These are phyloP conservation scores for Pilophorus perplexus DNA, from an alignment of 2,888 invertebrate species.

Conservation along the genomic window DNA sequence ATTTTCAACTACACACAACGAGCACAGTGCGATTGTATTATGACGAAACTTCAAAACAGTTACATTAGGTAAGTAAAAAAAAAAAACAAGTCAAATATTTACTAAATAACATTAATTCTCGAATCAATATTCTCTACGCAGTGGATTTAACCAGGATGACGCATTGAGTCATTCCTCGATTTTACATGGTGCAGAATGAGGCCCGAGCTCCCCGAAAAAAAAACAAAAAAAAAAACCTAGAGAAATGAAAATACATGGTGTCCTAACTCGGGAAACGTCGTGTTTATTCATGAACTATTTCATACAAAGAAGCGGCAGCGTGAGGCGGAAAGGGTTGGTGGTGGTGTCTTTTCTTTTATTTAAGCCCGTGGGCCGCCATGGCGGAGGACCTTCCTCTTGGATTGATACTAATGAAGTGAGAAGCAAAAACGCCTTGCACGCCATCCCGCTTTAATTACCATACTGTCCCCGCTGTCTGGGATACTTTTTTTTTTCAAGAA, in stretches of 20 bases:
- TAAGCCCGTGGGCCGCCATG: not conserved
- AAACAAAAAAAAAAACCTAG: not conserved
- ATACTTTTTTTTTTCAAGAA: not conserved
- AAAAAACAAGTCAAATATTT: too few species aligned
- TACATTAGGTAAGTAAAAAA: too few species aligned
- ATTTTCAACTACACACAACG: too few species aligned
- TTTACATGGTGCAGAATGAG: too few species aligned
- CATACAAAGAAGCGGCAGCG: not conserved
- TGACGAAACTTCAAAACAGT: too few species aligned
- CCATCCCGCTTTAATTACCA: conserved; percentile 20
- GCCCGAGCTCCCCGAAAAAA: not conserved
- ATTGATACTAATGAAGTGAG: conserved; percentile 31
- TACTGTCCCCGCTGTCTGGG: not conserved
- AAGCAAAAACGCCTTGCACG: conserved; percentile 8
- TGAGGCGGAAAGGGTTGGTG: too few species aligned
- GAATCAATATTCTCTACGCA: too few species aligned
- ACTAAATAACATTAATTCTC: too few species aligned
- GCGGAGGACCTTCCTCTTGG: not conserved
- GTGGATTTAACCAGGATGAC: too few species aligned
- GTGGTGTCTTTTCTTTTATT: not conserved
- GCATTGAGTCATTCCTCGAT: too few species aligned
- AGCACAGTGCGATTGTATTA: too few species aligned
- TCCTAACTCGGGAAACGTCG: not conserved
- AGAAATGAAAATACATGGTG: too few species aligned
- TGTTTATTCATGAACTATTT: not conserved